A percentile compares a stretch with the other conserved stretches of the same genome.
Evolutionary conservation across 2,888 invertebrate species (phyloP).

Genomic region (Sphaerophoria rueppellii): DNA sequence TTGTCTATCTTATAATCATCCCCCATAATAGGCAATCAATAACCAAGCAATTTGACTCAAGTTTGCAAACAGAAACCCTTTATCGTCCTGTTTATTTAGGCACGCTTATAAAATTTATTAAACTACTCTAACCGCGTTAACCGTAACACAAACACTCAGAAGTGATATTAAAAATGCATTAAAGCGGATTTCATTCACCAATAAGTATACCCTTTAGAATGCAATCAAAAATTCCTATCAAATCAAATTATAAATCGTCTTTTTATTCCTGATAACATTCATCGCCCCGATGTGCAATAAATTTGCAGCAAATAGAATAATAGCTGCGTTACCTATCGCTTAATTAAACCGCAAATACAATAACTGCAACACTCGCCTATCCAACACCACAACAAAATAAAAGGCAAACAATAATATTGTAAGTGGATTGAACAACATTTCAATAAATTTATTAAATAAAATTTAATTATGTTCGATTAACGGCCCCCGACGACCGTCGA

Average conservation of each 20-base stretch:
- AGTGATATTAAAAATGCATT: slow-evolving; percentile 54
- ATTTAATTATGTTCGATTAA: slow-evolving; percentile 73
- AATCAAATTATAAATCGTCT: not conserved
- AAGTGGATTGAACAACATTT: slow-evolving; percentile 39
- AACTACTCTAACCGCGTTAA: slow-evolving; percentile 28
- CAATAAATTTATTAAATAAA: slow-evolving; percentile 70
- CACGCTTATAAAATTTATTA: slow-evolving; percentile 46
- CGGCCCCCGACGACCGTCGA: slow-evolving; percentile 34
- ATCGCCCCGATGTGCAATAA: slow-evolving; percentile 9
- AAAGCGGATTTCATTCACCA: slow-evolving; percentile 6
- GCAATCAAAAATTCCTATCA: slow-evolving; percentile 30
- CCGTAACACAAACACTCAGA: not conserved
- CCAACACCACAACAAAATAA: not conserved
- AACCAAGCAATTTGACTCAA: too few species aligned
- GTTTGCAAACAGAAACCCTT: too few species aligned
- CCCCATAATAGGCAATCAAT: too few species aligned
- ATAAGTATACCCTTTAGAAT: not conserved
- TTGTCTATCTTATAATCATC: too few species aligned
- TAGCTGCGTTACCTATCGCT: not conserved
- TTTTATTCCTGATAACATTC: slow-evolving; percentile 8
- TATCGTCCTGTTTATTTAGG: too few species aligned
- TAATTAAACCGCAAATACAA: slow-evolving; percentile 47
- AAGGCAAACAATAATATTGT: not conserved
- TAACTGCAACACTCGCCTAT: not conserved
- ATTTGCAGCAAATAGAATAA: slow-evolving; percentile 9